Base-by-base conservation (phyloP, 1,140 invertebrate genomes). In the Andricus grossulariae region DNA sequence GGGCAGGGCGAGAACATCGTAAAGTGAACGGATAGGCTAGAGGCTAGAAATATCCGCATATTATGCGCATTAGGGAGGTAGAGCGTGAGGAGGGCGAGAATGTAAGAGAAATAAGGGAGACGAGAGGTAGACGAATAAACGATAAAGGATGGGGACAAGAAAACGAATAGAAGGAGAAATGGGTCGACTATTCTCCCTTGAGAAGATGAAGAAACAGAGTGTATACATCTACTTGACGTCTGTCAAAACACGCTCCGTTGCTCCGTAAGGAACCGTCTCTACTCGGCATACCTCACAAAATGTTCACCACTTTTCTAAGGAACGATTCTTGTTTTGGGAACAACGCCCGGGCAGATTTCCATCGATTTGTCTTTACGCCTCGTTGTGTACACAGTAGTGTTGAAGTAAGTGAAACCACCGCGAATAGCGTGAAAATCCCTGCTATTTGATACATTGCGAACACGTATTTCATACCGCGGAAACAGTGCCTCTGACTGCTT, bases 231-330 rank as follows among this genome's bases (percentile, higher is more conserved):
- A 78, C 85, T 77, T 80, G 84, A 82, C 82, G 83, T 84, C 85
- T 86, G 85, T 86, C 85, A 86, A 86, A 86, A 86, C 85, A 86
- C 78, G 74, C 78, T 78, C 80, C 77, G 79, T 32, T 76, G 70
- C 72, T 25, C 49, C 71, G 71, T 55, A 45, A 66, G 39, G 57
- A 60, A 60, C 13, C 25, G 60, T 32, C 60, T 16, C 60, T 10
- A 6, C 25, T 39, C 57, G 16, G 25, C 25, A 15, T 16, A 39
- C 60, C 55, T 45, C 54, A 32, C 25, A 32, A 32, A 32, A 32
- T 32, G 25, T 5, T 32, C 25, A 32, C 25, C 25, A 32, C 25
- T 32, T 32, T 32, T 66, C 32, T 13, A 15, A 32, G 57, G 55
- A 60, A 66, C 57, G 15, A 66, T 66, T 66, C 25, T 66, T 66